Conservation (phyloP, 2,113 vertebrate genomes). For the Saguinus imperator region DNA sequence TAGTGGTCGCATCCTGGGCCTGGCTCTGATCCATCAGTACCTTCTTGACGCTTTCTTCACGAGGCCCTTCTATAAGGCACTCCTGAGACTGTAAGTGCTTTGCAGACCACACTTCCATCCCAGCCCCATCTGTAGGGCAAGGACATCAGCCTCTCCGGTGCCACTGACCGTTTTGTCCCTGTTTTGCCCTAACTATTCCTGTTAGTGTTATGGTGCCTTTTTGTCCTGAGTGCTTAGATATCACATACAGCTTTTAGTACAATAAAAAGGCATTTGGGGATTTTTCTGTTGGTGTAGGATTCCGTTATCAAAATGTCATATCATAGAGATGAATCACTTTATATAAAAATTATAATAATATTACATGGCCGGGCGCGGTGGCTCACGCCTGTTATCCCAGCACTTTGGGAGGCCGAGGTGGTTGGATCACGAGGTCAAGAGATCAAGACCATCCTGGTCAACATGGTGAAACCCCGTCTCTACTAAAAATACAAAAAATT, state of each 20-base stretch:
- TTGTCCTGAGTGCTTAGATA: not conserved
- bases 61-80: constrained; percentile 97
- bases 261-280: constrained; percentile 20
- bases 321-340: not conserved
- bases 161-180: not conserved
- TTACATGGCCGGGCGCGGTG: not conserved
- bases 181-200: not conserved
- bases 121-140: not conserved
- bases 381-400: no score
- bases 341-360: not conserved
- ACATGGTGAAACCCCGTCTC: no score
- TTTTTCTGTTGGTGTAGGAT: not conserved
- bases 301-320: not conserved
- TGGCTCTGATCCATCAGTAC: constrained; percentile 98
- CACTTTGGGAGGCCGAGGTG: no score
- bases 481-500: no score
- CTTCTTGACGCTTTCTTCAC: constrained; percentile 99
- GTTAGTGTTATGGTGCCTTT: not conserved
- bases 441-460: no score
- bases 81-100: constrained; percentile 93
- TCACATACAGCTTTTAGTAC: not conserved
- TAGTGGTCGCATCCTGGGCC: constrained; percentile 96
- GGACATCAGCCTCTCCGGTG: not conserved
- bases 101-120: not conserved
- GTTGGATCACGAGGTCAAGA: no score